Evolutionary conservation across 2,797 vertebrate genomes (phyloP).

Genomic region (Microctenopoma lineatum): DNA sequence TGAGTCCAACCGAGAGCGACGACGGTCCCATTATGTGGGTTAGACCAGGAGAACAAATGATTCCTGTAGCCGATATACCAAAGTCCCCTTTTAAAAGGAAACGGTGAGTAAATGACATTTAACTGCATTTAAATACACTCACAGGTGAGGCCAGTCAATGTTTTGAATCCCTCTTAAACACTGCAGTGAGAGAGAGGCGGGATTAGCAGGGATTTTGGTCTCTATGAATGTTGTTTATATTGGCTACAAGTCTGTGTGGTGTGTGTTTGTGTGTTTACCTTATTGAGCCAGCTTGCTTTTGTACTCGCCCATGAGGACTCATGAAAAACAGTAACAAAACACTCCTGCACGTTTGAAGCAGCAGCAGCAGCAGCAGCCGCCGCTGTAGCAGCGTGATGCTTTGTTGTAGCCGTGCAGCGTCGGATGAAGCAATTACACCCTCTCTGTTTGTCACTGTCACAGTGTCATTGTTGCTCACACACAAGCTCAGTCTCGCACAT

Average conservation of each 20-base stretch:
- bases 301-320: constrained; percentile 31
- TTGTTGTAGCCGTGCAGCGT: constrained; percentile 50
- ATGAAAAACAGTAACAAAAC: constrained; percentile 30
- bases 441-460: constrained; percentile 52
- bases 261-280: constrained; percentile 19
- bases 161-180: constrained; percentile 22
- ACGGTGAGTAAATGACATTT: constrained; percentile 83
- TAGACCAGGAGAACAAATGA: constrained; percentile 98
- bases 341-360: constrained; percentile 46
- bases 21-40: constrained; percentile 99
- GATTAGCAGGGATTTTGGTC: constrained; percentile 34
- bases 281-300: constrained; percentile 30
- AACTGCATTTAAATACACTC: not conserved
- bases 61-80: constrained; percentile 98
- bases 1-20: constrained; percentile 93
- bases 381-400: constrained; percentile 37
- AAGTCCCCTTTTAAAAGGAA: constrained; percentile 99
- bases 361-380: constrained; percentile 43
- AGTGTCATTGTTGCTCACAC: constrained; percentile 37
- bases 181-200: constrained; percentile 15
- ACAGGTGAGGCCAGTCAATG: not conserved
- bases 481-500: constrained; percentile 9
- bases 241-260: constrained; percentile 21
- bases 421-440: constrained; percentile 58
- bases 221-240: constrained; percentile 35